Conservation (phyloP, 1,140 invertebrate species). For the Nasonia vitripennis region DNA sequence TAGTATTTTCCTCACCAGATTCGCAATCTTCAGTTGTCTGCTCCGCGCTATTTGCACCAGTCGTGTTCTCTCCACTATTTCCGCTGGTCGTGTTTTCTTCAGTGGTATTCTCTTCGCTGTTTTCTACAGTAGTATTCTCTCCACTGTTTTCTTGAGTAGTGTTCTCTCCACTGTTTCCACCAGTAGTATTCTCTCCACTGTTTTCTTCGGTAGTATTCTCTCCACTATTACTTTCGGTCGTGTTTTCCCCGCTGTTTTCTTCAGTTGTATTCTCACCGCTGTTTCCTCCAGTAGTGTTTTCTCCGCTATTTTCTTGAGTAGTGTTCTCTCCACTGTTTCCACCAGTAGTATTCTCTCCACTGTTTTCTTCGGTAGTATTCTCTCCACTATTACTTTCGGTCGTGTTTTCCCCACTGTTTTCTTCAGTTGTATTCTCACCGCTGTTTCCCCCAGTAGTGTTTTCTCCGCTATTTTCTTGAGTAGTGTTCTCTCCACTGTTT, state of each 20-base stretch:
- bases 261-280: background rate
- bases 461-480: background rate
- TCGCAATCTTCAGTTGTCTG: background rate
- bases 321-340: constrained; percentile 11
- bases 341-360: background rate
- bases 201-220: too few species aligned
- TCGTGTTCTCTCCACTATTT: background rate
- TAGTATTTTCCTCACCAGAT: background rate
- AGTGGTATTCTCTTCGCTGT: background rate
- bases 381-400: background rate
- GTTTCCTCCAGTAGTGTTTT: background rate
- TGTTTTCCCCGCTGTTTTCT: background rate
- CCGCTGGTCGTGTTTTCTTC: background rate
- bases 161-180: constrained; percentile 15
- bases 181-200: background rate
- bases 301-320: background rate
- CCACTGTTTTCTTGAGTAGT: background rate
- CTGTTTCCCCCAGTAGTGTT: background rate
- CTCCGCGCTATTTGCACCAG: background rate
- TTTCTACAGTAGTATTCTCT: constrained; percentile 1
- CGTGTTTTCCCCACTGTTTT: background rate
- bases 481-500: background rate
- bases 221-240: background rate
- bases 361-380: too few species aligned
- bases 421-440: constrained; percentile 8